phyloP scores from a whole-genome alignment of 2,888 invertebrate genomes.

The Eremobia ochroleuca region DNA sequence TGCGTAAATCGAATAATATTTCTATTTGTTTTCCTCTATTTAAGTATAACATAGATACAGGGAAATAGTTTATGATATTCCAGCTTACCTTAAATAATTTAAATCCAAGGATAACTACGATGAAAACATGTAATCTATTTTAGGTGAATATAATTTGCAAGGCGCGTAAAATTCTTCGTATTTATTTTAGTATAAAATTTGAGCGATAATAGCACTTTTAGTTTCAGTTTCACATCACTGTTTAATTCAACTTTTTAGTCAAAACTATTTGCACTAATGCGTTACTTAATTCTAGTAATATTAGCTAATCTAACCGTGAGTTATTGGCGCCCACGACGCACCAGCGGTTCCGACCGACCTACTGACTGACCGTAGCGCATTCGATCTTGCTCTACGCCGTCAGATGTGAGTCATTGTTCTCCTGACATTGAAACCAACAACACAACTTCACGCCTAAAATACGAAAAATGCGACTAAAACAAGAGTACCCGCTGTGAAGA shows the following conservation, averaged over 20 bases:
- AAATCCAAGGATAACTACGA: conserved; percentile 73
- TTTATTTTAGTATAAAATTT: conserved; percentile 51
- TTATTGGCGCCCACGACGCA: conserved; percentile 53
- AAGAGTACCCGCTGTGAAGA: conserved; percentile 29
- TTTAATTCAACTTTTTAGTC: conserved; percentile 70
- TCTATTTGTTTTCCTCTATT: not conserved
- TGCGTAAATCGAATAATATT: not conserved
- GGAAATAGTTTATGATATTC: not conserved
- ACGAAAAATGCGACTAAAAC: conserved; percentile 53
- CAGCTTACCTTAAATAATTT: conserved; percentile 78
- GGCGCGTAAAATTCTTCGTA: conserved; percentile 66
- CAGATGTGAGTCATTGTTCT: conserved; percentile 74
- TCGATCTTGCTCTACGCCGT: conserved; percentile 71
- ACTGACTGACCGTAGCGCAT: conserved; percentile 75
- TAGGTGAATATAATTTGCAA: conserved; percentile 79
- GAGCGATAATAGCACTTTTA: conserved; percentile 63
- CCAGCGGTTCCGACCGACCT: conserved; percentile 74
- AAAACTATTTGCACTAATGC: conserved; percentile 66
- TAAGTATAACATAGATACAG: not conserved
- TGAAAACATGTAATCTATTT: conserved; percentile 79
- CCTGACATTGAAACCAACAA: conserved; percentile 69
- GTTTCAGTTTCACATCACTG: conserved; percentile 80
- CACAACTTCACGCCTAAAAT: conserved; percentile 68
- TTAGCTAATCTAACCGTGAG: conserved; percentile 74
- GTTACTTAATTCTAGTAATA: conserved; percentile 73